Evolutionary conservation across 2,888 invertebrate genomes (phyloP), one percentile per base, ranked within the genome.

Genomic region (Doris montereyensis): DNA sequence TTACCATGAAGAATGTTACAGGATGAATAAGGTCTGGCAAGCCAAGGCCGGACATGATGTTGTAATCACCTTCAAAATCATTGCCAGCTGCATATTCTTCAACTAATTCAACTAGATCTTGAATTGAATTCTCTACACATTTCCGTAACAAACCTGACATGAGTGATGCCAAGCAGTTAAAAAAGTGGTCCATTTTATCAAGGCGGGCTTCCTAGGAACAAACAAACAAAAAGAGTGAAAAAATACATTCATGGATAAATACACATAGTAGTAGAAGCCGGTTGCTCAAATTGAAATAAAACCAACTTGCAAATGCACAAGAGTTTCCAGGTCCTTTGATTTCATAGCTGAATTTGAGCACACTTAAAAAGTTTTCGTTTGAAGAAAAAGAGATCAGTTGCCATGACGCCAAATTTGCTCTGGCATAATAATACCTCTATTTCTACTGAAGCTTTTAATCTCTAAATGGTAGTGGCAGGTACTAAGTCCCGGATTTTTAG

Each of bases 121-220:
- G 79, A 65, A 91, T 86, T 4, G 91, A 91, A 77, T 86, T 86
- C 70, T 84, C 85, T 21, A 91, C 89, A 82, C 88, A 89, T 70
- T 85, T 84, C n/a, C 91, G 83, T 58, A 98, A 87, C 89, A 97
- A 95, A 77, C 93, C 93, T 0, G 97, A 96, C 94, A 97, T 95
- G 68, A 97, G 90, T 0, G 94, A 93, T 81, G 95, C 95, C 2
- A 95, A 94, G 84, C 94, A 93, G 32, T 93, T 92, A 87, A 96
- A 95, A 84, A 95, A 94, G 79, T 93, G 93, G 81, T 94, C 93
- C 65, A 95, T 93, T 72, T 94, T 92, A 4, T 92, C 91, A 1
- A 93, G 82, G 35, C 91, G 83, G 41, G 83, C 77, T 0, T 79
- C 86, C 90, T 90, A 78, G n/a, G 21, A 65, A 57, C 21, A 24